A percentile compares a stretch with the other conserved stretches of the same genome.
phyloP scores from a whole-genome alignment of 53 echinoderm and acorn worm genomes.

The Holothuria leucospilota region DNA sequence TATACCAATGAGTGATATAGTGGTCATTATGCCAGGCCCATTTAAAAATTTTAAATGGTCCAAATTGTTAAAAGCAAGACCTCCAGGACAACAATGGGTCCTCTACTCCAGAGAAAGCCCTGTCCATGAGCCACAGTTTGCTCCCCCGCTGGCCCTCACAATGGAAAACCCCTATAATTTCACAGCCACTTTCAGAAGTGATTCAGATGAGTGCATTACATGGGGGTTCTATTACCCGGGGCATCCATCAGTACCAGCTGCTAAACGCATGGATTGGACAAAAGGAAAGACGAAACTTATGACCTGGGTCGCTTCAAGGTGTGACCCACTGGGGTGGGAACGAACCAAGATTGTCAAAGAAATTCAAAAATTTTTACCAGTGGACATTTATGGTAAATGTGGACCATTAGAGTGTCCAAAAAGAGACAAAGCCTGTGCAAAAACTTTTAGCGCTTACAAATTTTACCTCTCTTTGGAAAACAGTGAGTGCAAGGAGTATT shows the following conservation, averaged over 20 bases:
- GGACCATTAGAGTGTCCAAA: slow-evolving; percentile 73
- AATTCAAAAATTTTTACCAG: slow-evolving; percentile 54
- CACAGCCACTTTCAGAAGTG: slow-evolving; percentile 57
- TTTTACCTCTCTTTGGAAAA: slow-evolving; percentile 71
- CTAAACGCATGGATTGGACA: slow-evolving; percentile 34
- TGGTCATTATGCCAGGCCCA: slow-evolving; percentile 66
- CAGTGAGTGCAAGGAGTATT: slow-evolving; percentile 68
- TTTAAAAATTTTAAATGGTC: slow-evolving; percentile 58
- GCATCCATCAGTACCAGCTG: slow-evolving; percentile 20
- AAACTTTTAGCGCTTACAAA: slow-evolving; percentile 55
- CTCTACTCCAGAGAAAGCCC: slow-evolving; percentile 71
- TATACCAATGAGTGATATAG: slow-evolving; percentile 46
- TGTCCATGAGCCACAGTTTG: slow-evolving; percentile 72
- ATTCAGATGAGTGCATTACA: slow-evolving; percentile 61
- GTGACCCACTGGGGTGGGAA: slow-evolving; percentile 73
- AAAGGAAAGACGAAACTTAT: slow-evolving; percentile 54
- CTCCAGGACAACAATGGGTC: slow-evolving; percentile 70
- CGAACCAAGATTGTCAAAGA: slow-evolving; percentile 61
- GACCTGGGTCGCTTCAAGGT: slow-evolving; percentile 71
- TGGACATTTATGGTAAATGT: slow-evolving; percentile 70
- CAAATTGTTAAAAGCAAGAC: slow-evolving; percentile 49
- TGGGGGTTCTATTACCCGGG: slow-evolving; percentile 61
- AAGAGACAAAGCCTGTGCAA: slow-evolving; percentile 47
- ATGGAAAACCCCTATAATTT: slow-evolving; percentile 69
- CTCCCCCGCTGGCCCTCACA: slow-evolving; percentile 44